Conservation (phyloP, 2,113 vertebrate genomes). For the Archilochus colubris region DNA sequence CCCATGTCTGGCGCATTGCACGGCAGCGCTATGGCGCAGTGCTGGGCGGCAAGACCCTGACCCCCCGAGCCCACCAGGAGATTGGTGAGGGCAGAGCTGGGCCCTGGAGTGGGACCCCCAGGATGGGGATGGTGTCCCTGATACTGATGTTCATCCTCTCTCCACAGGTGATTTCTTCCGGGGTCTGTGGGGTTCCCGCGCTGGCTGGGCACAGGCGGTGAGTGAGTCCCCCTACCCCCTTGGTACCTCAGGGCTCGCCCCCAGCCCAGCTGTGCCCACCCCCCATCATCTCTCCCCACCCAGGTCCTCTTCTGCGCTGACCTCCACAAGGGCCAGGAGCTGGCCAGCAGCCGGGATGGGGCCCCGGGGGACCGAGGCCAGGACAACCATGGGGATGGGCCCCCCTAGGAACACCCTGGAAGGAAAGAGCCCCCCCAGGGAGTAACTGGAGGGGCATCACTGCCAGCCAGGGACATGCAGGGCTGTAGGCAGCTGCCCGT, state of each 20-base stretch:
- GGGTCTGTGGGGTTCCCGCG: constrained; percentile 87
- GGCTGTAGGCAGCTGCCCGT: neutral
- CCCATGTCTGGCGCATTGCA: constrained; percentile 93
- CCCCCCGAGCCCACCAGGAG: constrained; percentile 82
- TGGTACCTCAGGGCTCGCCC: accelerated
- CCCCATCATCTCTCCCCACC: neutral
- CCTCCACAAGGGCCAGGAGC: constrained; percentile 81
- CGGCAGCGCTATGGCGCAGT: constrained; percentile 82
- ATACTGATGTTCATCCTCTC: neutral
- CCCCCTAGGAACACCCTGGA: neutral
- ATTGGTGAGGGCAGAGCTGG: constrained; percentile 78
- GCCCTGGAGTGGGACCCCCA: accelerated
- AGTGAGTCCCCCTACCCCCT: constrained; percentile 62
- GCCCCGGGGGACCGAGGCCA: neutral
- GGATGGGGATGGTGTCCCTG: accelerated
- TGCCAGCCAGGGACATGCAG: neutral
- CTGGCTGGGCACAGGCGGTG: constrained; percentile 95
- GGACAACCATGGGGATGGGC: neutral
- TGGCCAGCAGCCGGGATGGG: neutral
- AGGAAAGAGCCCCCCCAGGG: neutral
- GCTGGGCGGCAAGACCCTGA: constrained; percentile 79
- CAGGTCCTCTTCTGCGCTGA: constrained; percentile 94
- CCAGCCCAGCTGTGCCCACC: accelerated
- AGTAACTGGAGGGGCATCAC: no score
- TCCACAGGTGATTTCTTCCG: constrained; percentile 89